phyloP scores from a whole-genome alignment of 2,888 invertebrate species.

The Theretra japonica region DNA sequence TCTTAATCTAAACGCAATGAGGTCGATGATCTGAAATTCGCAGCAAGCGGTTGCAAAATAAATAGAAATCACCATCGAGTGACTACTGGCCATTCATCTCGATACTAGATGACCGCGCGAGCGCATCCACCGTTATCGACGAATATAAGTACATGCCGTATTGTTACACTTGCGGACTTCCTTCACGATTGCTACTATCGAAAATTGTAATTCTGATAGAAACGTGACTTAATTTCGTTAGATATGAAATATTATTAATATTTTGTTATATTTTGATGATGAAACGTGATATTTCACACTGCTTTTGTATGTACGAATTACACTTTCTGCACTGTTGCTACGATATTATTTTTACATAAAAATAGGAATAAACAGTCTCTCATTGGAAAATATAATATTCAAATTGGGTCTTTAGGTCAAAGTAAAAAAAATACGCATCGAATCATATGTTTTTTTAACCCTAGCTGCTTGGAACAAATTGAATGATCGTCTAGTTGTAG shows the following conservation, averaged over 20 bases:
- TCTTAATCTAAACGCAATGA: slow-evolving; percentile 34
- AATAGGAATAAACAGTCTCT: too few relatives aligned
- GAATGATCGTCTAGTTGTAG: too few relatives aligned
- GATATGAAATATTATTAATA: too few relatives aligned
- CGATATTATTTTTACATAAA: too few relatives aligned
- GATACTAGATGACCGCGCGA: slow-evolving; percentile 45
- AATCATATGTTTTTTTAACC: too few relatives aligned
- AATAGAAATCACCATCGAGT: slow-evolving; percentile 49
- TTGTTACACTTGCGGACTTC: slow-evolving; percentile 14
- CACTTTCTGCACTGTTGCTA: too few relatives aligned
- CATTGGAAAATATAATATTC: too few relatives aligned
- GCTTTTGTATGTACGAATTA: too few relatives aligned
- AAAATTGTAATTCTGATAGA: neutral
- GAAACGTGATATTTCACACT: neutral
- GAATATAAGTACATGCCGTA: slow-evolving; percentile 32
- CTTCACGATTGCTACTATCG: slow-evolving; percentile 10
- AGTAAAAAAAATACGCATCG: too few relatives aligned
- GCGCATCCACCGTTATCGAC: slow-evolving; percentile 54
- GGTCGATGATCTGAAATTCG: slow-evolving; percentile 43
- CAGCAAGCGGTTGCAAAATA: slow-evolving; percentile 46
- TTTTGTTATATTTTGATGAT: neutral
- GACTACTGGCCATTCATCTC: slow-evolving; percentile 50
- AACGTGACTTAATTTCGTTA: neutral
- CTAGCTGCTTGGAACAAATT: too few relatives aligned
- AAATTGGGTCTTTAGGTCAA: too few relatives aligned